Base-by-base conservation (phyloP, 37 sponge, comb jelly and placozoan genomes). In the Agelas oroides region DNA sequence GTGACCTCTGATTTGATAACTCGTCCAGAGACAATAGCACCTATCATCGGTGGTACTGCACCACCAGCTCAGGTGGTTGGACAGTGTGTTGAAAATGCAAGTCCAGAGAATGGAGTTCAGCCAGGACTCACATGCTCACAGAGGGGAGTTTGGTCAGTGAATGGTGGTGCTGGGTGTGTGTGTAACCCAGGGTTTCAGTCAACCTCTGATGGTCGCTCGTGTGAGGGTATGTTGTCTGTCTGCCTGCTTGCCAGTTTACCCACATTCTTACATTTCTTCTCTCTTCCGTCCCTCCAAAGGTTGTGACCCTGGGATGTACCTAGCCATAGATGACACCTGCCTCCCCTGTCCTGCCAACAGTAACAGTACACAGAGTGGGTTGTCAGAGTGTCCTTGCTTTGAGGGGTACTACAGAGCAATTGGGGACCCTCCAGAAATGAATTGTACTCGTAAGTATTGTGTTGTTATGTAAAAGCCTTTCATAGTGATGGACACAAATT, bases 21-120 rank as follows among this genome's bases (percentile, higher is more conserved):
- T 35, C 81, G 81, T 28, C 70, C 81, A 21, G 70, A 80, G 59
- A 80, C 70, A 25, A 53, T 80, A 54, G 81, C 79, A 33, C 79
- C 79, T 76, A 36, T 0, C 28, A 76, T 76, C 11, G 38, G 59
- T 31, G 21, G 30, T 5, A 36, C 40, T 27, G 53, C 46, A 14
- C 81, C 23, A 53, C 80, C 31, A 68, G n/a, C 38, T 5, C 12
- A 23, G 25, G 77, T 85, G 15, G 24, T 8, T 14, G 77, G 53
- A 32, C 5, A 32, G n/a, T 85, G 85, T 85, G 76, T 85, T 21
- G 64, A 39, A 0, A 36, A 59, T 30, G n/a, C 66, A 20, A 38
- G 40, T 60, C 60, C 72, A 60, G 72, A 61, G 12, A 73, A 64
- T 64, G 77, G 56, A 14, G 19, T 6, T 46, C 39, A 6, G 15